Evolutionary conservation across 1,140 invertebrate genomes (phyloP).

Genomic region (Zaprionus inermis): DNA sequence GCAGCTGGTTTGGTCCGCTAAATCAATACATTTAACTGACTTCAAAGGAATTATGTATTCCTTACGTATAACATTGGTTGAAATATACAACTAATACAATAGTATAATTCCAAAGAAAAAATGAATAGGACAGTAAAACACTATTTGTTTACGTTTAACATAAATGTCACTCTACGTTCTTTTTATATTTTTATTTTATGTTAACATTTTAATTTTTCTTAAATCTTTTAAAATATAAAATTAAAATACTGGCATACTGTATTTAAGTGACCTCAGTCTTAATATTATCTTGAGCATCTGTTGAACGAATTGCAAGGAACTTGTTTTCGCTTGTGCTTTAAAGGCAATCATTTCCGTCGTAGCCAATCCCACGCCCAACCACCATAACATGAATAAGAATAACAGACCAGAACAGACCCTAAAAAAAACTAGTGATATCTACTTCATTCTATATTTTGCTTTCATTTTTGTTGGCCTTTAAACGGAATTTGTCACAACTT

Average conservation of each 20-base stretch:
- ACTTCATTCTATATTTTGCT: constrained; percentile 53
- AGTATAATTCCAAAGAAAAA: neutral
- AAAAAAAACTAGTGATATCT: constrained; percentile 23
- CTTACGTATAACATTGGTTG: neutral
- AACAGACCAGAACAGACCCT: neutral
- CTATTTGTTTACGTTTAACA: neutral
- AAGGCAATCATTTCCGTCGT: constrained; percentile 12
- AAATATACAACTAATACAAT: neutral
- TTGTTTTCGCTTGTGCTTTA: neutral
- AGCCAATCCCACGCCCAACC: neutral
- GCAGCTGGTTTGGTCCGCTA: neutral
- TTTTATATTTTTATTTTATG: neutral
- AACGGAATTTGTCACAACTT: constrained; percentile 78
- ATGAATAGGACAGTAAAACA: neutral
- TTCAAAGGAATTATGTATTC: neutral
- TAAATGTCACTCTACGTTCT: neutral
- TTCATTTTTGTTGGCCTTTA: constrained; percentile 64
- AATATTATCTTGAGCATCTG: neutral
- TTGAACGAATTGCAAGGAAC: neutral
- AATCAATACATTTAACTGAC: neutral
- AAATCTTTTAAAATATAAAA: neutral
- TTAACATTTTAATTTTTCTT: neutral
- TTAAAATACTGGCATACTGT: too few species aligned
- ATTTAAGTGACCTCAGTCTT: neutral
- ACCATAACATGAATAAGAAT: neutral